These are phyloP conservation scores for Melanerpes aurifrons DNA, from an alignment of 2,113 vertebrate genomes.

Conservation along the genomic window DNA sequence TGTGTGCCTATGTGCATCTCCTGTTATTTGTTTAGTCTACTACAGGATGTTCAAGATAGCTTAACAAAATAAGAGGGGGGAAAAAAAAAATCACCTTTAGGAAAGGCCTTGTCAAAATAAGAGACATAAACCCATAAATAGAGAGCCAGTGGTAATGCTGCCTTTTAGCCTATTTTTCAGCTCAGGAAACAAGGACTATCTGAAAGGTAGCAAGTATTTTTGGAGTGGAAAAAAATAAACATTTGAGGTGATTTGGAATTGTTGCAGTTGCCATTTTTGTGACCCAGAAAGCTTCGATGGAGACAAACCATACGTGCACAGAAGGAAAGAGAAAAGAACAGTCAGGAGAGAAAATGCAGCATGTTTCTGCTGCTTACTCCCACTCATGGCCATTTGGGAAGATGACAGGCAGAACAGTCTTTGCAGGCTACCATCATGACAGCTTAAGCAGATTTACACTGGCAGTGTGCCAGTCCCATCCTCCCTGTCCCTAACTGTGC, in stretches of 20 bases:
- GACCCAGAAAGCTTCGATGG: conserved; percentile 15
- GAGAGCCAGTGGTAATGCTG: not conserved
- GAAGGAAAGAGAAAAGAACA: conserved; percentile 62
- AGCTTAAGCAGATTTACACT: not conserved
- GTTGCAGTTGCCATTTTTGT: not conserved
- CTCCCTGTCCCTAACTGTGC: not conserved
- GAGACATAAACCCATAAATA: not conserved
- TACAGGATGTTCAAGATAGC: not conserved
- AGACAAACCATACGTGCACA: conserved; percentile 14
- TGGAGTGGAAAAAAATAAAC: not conserved
- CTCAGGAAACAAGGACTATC: not conserved
- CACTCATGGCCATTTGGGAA: conserved; percentile 47
- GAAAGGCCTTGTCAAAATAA: not conserved
- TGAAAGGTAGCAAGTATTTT: not conserved
- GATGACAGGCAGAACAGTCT: conserved; percentile 53
- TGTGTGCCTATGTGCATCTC: not conserved
- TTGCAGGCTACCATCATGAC: not conserved
- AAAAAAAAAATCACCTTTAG: not conserved
- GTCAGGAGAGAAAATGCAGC: conserved; percentile 35
- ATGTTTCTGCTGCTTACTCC: conserved; percentile 55
- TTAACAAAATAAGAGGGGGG: not conserved
- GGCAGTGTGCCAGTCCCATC: not conserved
- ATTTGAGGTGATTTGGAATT: not conserved
- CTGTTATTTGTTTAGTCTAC: not conserved
- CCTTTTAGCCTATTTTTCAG: not conserved